phyloP scores from a whole-genome alignment of 1,140 invertebrate species.

The Drosophila biarmipes region DNA sequence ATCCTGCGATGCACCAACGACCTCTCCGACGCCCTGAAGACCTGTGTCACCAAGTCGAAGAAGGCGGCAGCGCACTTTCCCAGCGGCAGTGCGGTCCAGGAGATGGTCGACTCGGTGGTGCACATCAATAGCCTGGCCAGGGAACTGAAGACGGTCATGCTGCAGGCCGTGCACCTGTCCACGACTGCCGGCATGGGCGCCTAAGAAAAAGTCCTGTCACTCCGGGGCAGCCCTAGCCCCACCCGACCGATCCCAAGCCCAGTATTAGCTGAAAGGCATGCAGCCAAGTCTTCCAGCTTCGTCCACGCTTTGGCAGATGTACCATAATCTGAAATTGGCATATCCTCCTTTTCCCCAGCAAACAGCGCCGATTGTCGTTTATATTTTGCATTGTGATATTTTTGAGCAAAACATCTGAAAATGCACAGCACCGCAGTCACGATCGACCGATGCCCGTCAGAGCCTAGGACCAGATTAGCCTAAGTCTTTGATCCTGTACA shows the following conservation, averaged over 20 bases:
- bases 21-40: slow-evolving; percentile 92
- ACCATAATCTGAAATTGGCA: slow-evolving; percentile 47
- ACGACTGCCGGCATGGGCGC: slow-evolving; percentile 50
- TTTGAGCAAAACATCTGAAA: slow-evolving; percentile 69
- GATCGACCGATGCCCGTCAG: not conserved
- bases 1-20: slow-evolving; percentile 92
- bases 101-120: slow-evolving; percentile 96
- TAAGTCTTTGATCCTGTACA: slow-evolving; percentile 56
- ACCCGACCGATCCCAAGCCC: slow-evolving; percentile 1
- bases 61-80: slow-evolving; percentile 95
- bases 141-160: slow-evolving; percentile 89
- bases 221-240: not conserved
- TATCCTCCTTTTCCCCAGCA: slow-evolving; percentile 53
- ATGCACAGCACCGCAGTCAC: slow-evolving; percentile 50
- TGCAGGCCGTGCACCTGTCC: slow-evolving; percentile 85
- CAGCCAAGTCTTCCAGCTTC: slow-evolving; percentile 65
- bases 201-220: slow-evolving; percentile 12
- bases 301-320: slow-evolving; percentile 21
- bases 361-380: slow-evolving; percentile 19
- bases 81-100: slow-evolving; percentile 94
- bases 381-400: slow-evolving; percentile 75
- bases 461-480: slow-evolving; percentile 23
- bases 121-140: slow-evolving; percentile 92
- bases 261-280: slow-evolving; percentile 46
- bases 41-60: slow-evolving; percentile 94